Conservation (phyloP, 2,797 vertebrate genomes). For the Gymnothorax javanicus region DNA sequence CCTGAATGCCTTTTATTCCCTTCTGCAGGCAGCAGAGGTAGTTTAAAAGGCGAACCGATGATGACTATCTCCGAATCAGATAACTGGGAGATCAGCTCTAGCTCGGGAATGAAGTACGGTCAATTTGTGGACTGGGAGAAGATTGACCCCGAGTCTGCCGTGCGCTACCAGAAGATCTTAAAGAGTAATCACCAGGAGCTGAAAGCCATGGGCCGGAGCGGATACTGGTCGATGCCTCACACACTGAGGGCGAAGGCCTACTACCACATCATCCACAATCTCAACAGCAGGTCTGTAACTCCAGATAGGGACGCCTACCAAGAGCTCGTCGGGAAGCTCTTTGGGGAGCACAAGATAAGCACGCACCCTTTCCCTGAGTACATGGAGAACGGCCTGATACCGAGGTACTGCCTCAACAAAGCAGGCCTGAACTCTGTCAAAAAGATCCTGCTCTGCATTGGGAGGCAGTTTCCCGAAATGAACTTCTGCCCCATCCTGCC, state of each 20-base stretch:
- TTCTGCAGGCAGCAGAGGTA: constrained; percentile 58
- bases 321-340: constrained; percentile 68
- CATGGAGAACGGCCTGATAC: constrained; percentile 78
- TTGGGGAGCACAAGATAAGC: constrained; percentile 69
- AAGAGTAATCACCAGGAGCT: constrained; percentile 66
- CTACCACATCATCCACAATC: constrained; percentile 77
- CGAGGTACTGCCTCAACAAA: constrained; percentile 81
- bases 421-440: constrained; percentile 76
- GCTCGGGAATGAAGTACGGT: constrained; percentile 71
- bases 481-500: constrained; percentile 82
- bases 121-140: constrained; percentile 86
- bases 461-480: constrained; percentile 76
- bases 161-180: constrained; percentile 62
- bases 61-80: constrained; percentile 76
- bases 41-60: constrained; percentile 61
- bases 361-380: constrained; percentile 80
- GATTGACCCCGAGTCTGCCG: constrained; percentile 64
- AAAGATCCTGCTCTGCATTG: constrained; percentile 80
- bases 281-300: constrained; percentile 66
- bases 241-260: constrained; percentile 78
- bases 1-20: neutral
- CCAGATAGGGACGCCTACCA: constrained; percentile 71
- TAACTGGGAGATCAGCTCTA: constrained; percentile 73
- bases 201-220: constrained; percentile 78
- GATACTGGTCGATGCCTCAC: constrained; percentile 76